A percentile compares a stretch with the other conserved stretches of the same genome.
Evolutionary conservation across 2,113 vertebrate species (phyloP).

Genomic region (Quiscalus mexicanus): DNA sequence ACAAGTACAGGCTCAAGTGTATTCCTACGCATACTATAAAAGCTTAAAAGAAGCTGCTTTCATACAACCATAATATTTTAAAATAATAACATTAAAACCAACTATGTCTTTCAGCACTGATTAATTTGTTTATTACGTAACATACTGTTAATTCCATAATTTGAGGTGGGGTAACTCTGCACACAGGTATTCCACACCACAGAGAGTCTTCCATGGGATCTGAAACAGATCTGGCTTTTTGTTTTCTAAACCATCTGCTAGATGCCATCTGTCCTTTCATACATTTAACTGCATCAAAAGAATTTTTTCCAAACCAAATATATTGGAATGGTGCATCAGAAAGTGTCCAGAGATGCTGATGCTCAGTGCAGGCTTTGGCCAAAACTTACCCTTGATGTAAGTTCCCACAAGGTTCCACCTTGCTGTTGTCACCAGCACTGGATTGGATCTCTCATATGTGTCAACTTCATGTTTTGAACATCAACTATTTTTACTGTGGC

Average conservation of each 20-base stretch:
- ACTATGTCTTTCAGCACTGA: constrained; percentile 16
- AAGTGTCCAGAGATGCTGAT: not conserved
- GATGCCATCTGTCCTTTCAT: not conserved
- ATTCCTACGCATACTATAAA: not conserved
- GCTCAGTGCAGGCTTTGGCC: not conserved
- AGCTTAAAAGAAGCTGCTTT: not conserved
- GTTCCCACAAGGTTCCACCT: not conserved
- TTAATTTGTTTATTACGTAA: not conserved
- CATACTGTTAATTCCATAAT: not conserved
- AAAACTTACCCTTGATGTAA: not conserved
- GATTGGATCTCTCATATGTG: not conserved
- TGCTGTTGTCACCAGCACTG: not conserved
- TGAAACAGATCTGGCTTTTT: not conserved
- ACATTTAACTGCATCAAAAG: not conserved
- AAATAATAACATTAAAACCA: not conserved
- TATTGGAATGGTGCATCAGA: not conserved
- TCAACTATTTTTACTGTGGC: not conserved
- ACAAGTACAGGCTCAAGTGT: not conserved
- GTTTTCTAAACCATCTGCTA: not conserved
- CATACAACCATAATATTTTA: not conserved
- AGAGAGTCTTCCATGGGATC: not conserved
- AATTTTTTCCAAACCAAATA: not conserved
- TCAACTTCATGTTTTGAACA: not conserved
- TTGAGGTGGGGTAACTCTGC: constrained; percentile 21
- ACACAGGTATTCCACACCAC: not conserved